phyloP scores from a whole-genome alignment of 2,888 invertebrate species.

The Phragmatobia fuliginosa region DNA sequence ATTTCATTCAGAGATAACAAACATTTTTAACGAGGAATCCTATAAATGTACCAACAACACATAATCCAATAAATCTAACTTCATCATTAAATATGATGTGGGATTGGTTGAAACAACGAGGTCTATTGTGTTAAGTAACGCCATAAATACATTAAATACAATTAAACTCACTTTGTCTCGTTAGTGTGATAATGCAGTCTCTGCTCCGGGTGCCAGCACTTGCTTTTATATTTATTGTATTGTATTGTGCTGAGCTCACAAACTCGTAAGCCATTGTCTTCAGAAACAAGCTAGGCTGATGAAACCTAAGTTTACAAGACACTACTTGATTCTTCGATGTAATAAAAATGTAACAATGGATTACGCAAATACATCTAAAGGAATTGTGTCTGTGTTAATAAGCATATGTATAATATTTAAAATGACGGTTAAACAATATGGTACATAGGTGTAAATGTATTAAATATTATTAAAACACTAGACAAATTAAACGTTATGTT shows the following conservation, averaged over 20 bases:
- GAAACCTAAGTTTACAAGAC: conserved; percentile 36
- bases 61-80: conserved; percentile 39
- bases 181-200: conserved; percentile 80
- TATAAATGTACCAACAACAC: neutral
- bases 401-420: neutral
- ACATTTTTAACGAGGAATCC: neutral
- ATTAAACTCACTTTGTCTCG: conserved; percentile 85
- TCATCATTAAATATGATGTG: conserved; percentile 48
- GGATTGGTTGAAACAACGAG: conserved; percentile 57
- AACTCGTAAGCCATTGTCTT: conserved; percentile 46
- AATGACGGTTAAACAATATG: neutral
- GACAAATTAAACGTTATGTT: no score
- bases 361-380: conserved; percentile 38
- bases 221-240: conserved; percentile 52
- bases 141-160: conserved; percentile 84
- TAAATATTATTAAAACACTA: neutral
- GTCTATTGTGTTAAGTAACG: conserved; percentile 77
- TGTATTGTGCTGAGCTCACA: conserved; percentile 52
- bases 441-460: neutral
- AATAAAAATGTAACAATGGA: conserved; percentile 48
- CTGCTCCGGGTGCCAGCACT: conserved; percentile 68
- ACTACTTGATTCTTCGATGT: conserved; percentile 39
- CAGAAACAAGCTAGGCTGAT: conserved; percentile 26
- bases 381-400: no score
- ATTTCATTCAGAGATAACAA: neutral